Evolutionary conservation across 2,113 vertebrate genomes (phyloP), one percentile per base, ranked within the genome.

Genomic region (Paraplagusia blochii): DNA sequence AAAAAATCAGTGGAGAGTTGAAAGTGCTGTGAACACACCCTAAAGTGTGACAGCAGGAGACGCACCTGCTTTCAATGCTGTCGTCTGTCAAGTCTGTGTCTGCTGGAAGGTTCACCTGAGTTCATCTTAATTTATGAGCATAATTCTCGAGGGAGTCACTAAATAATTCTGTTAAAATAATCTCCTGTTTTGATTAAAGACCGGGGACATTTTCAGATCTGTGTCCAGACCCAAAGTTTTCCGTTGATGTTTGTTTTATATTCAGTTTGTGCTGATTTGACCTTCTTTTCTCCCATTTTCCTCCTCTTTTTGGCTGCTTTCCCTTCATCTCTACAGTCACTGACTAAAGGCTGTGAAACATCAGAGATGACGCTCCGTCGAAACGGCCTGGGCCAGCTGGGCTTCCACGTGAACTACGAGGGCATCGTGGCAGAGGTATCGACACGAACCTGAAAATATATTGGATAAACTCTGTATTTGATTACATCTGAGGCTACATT

Each of bases 361-460:
- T 92, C 94, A 45, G 97, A 99, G 87, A 95, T 99, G 94, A 99
- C 97, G 0, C 93, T 99, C 49, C 91, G 95, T 18, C 90, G 97
- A 64, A 99, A 99, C 0, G 96, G 95, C 18, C 89, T 99, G 15
- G 97, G 97, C 17, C 97, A 99, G 80, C 95, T 99, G 2, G 97
- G 97, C 35, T 99, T 99, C 90, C 97, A 99, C 0, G 95, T 99
- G 3, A 99, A 99, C 90, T 99, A 98, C 1, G 97, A 99, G 84
- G 97, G 97, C 86, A 98, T 99, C 0, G 97, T 99, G 76, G 97
- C 97, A 0, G 97, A 99, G 2, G 97, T 85, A 75, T 39, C 18
- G 62, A n/a, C n/a, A n/a, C n/a, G n/a, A n/a, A n/a, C n/a, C n/a
- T n/a, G n/a, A n/a, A 46, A 11, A 1, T 6, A 6, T 9, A 35